phyloP scores from a whole-genome alignment of 2,888 invertebrate species.

The Drosophila mulleri region DNA sequence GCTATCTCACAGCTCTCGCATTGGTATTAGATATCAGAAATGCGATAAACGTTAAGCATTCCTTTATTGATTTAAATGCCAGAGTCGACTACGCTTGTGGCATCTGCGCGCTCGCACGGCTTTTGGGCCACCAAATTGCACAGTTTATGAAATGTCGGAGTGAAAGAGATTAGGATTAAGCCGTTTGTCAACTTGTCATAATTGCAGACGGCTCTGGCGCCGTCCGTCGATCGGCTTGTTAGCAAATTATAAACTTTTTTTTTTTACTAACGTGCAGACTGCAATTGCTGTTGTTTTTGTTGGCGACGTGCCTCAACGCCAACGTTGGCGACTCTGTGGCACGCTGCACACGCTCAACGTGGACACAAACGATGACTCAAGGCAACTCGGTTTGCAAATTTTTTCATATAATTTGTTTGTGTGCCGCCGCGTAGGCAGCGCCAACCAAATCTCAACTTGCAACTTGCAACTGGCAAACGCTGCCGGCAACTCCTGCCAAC shows the following conservation, averaged over 20 bases:
- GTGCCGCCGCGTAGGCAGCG: constrained; percentile 68
- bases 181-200: constrained; percentile 81
- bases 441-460: constrained; percentile 47
- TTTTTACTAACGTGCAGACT: constrained; percentile 4
- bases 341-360: constrained; percentile 28
- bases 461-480: constrained; percentile 18
- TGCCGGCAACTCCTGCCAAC: constrained; percentile 37
- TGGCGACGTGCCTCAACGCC: constrained; percentile 50
- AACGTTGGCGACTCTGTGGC: constrained; percentile 63
- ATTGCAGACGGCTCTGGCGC: constrained; percentile 62
- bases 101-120: constrained; percentile 11
- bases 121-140: constrained; percentile 56
- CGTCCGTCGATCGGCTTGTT: constrained; percentile 78
- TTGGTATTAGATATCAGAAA: constrained; percentile 75
- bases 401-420: constrained; percentile 65
- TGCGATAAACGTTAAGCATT: constrained; percentile 67
- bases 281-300: neutral
- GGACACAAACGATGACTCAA: constrained; percentile 73
- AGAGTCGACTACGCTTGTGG: constrained; percentile 18
- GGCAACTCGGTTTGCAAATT: constrained; percentile 69
- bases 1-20: constrained; percentile 13
- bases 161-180: constrained; percentile 78
- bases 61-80: constrained; percentile 80
- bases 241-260: constrained; percentile 73
- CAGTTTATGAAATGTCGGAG: constrained; percentile 51